Conservation (phyloP, 2,113 vertebrate genomes). For the Hepsetus odoe region DNA sequence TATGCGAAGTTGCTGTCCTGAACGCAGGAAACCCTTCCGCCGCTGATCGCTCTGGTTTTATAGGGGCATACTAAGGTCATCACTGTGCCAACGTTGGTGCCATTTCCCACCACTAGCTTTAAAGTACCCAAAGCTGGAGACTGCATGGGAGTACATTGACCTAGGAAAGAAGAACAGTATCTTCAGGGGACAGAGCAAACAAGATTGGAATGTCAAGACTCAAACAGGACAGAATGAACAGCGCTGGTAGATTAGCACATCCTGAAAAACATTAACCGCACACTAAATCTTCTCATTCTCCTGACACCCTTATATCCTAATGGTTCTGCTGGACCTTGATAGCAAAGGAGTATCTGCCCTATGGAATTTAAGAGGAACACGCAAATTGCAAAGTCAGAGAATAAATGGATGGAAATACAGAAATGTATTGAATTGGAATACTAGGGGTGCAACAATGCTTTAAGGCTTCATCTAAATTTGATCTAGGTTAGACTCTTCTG, state of each 20-base stretch:
- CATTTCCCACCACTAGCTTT: conserved; percentile 80
- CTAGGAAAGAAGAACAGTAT: conserved; percentile 18
- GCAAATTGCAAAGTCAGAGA: no score
- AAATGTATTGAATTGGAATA: no score
- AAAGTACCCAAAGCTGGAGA: conserved; percentile 76
- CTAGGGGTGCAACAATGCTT: no score
- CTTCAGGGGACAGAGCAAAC: background rate
- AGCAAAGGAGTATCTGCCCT: background rate
- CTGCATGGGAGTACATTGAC: conserved; percentile 11
- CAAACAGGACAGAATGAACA: background rate
- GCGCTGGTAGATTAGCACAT: background rate
- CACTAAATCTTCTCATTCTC: background rate
- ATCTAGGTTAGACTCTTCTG: no score
- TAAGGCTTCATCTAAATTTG: no score
- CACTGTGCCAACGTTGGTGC: conserved; percentile 80
- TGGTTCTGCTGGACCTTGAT: background rate
- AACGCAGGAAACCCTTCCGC: conserved; percentile 73
- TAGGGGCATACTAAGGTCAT: conserved; percentile 81
- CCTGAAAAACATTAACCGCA: background rate
- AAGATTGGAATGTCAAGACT: background rate
- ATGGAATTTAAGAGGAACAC: background rate
- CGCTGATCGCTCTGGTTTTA: conserved; percentile 79
- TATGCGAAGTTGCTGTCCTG: conserved; percentile 75
- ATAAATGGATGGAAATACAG: no score
- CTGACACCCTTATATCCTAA: background rate